These are phyloP conservation scores for Ctenopoma multispine DNA, from an alignment of 2,797 vertebrate genomes.

Conservation along the genomic window DNA sequence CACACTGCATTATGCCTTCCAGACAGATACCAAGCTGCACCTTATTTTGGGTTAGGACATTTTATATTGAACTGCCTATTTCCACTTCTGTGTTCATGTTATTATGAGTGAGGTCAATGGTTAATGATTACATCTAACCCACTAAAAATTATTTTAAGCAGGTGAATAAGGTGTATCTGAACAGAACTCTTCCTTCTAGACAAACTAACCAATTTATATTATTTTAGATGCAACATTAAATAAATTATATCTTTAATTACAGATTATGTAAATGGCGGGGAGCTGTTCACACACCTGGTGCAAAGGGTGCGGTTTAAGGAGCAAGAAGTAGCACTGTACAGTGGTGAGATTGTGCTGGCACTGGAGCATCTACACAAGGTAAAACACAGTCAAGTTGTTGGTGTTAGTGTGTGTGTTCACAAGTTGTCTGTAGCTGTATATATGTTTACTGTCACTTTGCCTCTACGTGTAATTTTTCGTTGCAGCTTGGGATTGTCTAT, in stretches of 20 bases:
- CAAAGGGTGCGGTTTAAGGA: slow-evolving; percentile 97
- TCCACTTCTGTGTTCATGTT: not conserved
- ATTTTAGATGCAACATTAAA: slow-evolving; percentile 5
- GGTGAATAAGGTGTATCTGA: slow-evolving; percentile 1
- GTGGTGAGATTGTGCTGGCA: slow-evolving; percentile 96
- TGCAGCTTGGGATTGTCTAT: slow-evolving; percentile 97
- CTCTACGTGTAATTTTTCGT: slow-evolving; percentile 36
- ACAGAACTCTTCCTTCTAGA: not conserved
- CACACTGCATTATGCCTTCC: slow-evolving; percentile 98
- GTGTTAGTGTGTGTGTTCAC: not conserved
- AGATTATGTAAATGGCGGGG: slow-evolving; percentile 99
- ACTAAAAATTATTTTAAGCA: not conserved
- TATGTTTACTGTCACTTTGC: not conserved
- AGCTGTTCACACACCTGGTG: slow-evolving; percentile 98
- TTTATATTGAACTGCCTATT: not conserved
- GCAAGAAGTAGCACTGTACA: slow-evolving; percentile 94
- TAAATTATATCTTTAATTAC: slow-evolving; percentile 18
- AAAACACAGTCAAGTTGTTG: slow-evolving; percentile 48
- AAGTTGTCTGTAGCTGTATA: not conserved
- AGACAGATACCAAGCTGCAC: slow-evolving; percentile 98
- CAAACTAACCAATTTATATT: not conserved
- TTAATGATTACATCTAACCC: slow-evolving; percentile 12
- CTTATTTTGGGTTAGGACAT: slow-evolving; percentile 92
- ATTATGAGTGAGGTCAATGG: slow-evolving; percentile 21
- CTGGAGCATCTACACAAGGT: slow-evolving; percentile 98